Evolutionary conservation across 23 tunicate species (phyloP), one percentile per base, ranked within the genome.

Genomic region (Trididemnum clinides): DNA sequence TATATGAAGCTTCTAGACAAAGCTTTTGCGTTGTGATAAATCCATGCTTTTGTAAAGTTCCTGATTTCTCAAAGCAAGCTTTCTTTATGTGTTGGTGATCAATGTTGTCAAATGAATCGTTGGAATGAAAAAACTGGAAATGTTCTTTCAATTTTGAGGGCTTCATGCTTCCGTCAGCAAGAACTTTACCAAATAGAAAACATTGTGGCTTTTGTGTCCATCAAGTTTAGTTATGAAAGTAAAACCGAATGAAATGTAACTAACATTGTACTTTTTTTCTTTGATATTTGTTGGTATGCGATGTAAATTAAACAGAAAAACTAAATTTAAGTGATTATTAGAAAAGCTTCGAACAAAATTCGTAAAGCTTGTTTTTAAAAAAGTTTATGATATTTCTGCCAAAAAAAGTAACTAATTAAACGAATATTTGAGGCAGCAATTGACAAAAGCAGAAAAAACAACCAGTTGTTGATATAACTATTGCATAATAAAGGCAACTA

Each of bases 1-100:
- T 54, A 63, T 82, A 82, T 28, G 86, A 82, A 65, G 86, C 86
- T 82, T 51, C 77, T 79, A 82, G 78, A 54, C 7, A 49, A 31
- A 54, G 86, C 28, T 74, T 74, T 25, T 74, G 81, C 58, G 28
- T 74, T 74, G 58, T 74, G 58, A 74, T 39, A 38, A 74, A 74
- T 39, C 81, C 81, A 4, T 12, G 23, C 58, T 74, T 74, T 29
- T 59, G 59, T 39, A 69, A 69, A 74, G 81, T 74, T 39, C 81
- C 81, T 35, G 81, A 59, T 74, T 74, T 74, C 81, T 74, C 81
- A 74, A 74, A 74, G 36, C 57, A 28, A 74, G 81, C 59, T 39
- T 74, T 39, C 25, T 39, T 74, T 28, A 30, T 37, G 58, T 28
- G 58, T n/a, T 35, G 38, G 6, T n/a, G 29, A 74, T 74, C 58